Conservation (phyloP, 2,888 invertebrate genomes). For the Agriotes lineatus region DNA sequence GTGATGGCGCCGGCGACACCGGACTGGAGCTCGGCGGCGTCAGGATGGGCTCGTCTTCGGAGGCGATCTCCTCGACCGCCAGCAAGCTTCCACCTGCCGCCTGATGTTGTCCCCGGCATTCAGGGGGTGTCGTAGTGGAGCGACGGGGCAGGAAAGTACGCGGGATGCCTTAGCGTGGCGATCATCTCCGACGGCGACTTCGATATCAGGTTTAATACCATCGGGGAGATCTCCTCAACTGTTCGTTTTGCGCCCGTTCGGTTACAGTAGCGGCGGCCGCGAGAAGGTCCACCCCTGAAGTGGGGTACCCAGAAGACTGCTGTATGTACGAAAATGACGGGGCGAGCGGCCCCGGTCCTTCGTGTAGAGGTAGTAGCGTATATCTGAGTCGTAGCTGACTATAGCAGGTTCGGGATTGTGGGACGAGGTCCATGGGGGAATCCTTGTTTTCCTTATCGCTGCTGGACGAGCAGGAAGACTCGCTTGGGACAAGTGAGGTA, state of each 20-base stretch:
- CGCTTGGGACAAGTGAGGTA: constrained; percentile 53
- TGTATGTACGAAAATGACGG: constrained; percentile 47
- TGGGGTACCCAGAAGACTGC: constrained; percentile 43
- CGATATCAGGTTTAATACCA: constrained; percentile 61
- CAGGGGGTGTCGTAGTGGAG: constrained; percentile 59
- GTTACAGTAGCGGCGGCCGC: constrained; percentile 66
- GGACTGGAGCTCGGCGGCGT: constrained; percentile 74
- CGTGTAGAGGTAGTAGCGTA: constrained; percentile 59
- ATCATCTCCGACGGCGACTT: constrained; percentile 55
- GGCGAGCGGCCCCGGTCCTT: constrained; percentile 56
- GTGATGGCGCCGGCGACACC: constrained; percentile 66
- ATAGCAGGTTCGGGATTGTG: constrained; percentile 52
- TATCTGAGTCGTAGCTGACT: constrained; percentile 60
- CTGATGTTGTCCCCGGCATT: constrained; percentile 71
- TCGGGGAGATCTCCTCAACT: constrained; percentile 51
- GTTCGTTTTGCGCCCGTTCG: constrained; percentile 62
- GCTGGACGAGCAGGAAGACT: constrained; percentile 62
- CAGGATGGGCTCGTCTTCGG: constrained; percentile 67
- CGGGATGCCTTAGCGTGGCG: constrained; percentile 58
- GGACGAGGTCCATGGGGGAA: constrained; percentile 50
- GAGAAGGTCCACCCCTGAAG: constrained; percentile 62
- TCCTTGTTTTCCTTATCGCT: constrained; percentile 70
- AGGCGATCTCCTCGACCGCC: constrained; percentile 69
- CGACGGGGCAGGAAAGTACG: constrained; percentile 58
- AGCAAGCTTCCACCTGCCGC: constrained; percentile 74